Conservation (phyloP, 1,140 invertebrate genomes). For the Samia ricini region DNA sequence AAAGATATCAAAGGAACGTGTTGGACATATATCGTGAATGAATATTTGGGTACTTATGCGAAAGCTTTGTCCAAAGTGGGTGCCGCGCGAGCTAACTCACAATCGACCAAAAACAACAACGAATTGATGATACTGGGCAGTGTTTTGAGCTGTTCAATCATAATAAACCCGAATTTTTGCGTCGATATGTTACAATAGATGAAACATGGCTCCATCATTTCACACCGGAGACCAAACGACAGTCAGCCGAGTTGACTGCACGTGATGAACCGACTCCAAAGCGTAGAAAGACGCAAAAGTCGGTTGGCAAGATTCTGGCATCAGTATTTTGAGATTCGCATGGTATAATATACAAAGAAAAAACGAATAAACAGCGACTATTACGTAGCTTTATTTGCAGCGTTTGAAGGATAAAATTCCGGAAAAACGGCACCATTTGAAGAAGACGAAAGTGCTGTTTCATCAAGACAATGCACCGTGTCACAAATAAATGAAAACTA, state of each 20-base stretch:
- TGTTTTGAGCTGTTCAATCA: constrained; percentile 14
- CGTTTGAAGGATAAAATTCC: constrained; percentile 1
- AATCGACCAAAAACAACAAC: constrained; percentile 20
- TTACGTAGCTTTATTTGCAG: constrained; percentile 11
- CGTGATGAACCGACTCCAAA: constrained; percentile 19
- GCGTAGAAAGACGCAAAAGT: constrained; percentile 13
- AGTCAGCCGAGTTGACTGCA: constrained; percentile 24
- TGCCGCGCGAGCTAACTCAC: constrained; percentile 17
- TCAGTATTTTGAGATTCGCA: constrained; percentile 23
- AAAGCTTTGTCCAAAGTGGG: constrained; percentile 17
- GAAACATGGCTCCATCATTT: constrained; percentile 21
- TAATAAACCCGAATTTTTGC: constrained; percentile 14
- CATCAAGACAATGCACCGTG: constrained; percentile 25
- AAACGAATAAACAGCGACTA: constrained; percentile 20
- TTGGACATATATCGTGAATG: constrained; percentile 12
- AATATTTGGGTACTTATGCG: constrained; percentile 14
- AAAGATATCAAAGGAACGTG: constrained; percentile 17
- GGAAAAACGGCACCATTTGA: constrained; percentile 4
- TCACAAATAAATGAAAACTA: constrained; percentile 46
- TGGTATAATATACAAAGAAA: constrained; percentile 17
- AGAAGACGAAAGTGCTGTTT: constrained; percentile 12
- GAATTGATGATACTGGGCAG: constrained; percentile 18
- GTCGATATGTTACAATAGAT: constrained; percentile 19
- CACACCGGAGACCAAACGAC: constrained; percentile 19
- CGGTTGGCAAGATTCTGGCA: constrained; percentile 12